Percentiles rank a stretch among this genome's conserved stretches.
Evolutionary conservation across 2,888 invertebrate genomes (phyloP).

Genomic region (Drosophila helvetica): DNA sequence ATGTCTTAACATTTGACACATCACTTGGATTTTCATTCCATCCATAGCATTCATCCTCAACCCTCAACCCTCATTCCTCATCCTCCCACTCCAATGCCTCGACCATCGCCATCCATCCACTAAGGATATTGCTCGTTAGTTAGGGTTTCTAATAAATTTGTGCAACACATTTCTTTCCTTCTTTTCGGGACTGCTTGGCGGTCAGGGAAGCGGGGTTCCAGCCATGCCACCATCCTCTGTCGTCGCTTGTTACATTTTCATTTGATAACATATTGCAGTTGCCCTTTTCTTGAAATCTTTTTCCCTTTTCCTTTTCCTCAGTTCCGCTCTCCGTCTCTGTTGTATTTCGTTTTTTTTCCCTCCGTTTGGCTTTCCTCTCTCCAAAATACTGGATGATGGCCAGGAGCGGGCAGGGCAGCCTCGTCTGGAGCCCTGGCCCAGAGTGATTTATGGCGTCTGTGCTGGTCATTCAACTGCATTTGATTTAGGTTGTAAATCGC

Average conservation of each 20-base stretch:
- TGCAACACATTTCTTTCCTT: slow-evolving; percentile 76
- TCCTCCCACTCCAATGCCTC: not conserved
- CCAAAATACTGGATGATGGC: slow-evolving; percentile 68
- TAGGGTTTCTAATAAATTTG: slow-evolving; percentile 80
- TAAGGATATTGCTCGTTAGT: slow-evolving; percentile 80
- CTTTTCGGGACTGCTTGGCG: not conserved
- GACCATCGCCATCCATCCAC: slow-evolving; percentile 20
- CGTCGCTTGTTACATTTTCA: slow-evolving; percentile 80
- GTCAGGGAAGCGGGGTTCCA: not conserved
- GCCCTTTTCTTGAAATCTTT: slow-evolving; percentile 61
- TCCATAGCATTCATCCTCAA: slow-evolving; percentile 48
- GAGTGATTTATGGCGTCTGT: slow-evolving; percentile 79
- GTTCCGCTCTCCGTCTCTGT: slow-evolving; percentile 20
- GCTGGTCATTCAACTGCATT: slow-evolving; percentile 80
- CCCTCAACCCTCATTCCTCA: slow-evolving; percentile 2
- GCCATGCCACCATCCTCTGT: slow-evolving; percentile 49
- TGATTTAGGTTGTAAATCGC: slow-evolving; percentile 80
- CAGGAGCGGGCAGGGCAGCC: slow-evolving; percentile 53
- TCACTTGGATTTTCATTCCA: slow-evolving; percentile 74
- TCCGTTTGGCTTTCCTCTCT: slow-evolving; percentile 26
- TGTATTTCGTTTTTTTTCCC: slow-evolving; percentile 14
- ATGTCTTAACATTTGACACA: slow-evolving; percentile 83
- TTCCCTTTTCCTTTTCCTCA: slow-evolving; percentile 12
- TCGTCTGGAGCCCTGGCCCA: slow-evolving; percentile 65
- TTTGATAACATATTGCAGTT: slow-evolving; percentile 79